Evolutionary conservation across 2,113 vertebrate species (phyloP).

Genomic region (Chrysochloris asiatica): DNA sequence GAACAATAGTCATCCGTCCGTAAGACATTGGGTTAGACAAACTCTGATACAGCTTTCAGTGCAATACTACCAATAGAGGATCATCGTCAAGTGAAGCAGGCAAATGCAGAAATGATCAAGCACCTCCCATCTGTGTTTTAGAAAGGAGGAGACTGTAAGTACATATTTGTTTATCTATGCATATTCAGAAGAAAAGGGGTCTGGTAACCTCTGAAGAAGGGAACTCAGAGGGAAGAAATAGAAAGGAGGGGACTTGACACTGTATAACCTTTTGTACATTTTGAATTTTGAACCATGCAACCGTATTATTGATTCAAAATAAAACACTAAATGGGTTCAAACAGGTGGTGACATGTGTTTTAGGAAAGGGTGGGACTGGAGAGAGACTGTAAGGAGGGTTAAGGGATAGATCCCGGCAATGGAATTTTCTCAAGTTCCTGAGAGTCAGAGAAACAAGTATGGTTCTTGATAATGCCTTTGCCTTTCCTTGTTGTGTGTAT

Average conservation of each 20-base stretch:
- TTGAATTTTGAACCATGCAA: conserved; percentile 19
- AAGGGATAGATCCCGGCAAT: background rate
- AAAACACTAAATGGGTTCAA: conserved; percentile 39
- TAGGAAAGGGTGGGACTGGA: background rate
- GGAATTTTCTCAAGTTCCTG: background rate
- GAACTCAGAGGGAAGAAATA: background rate
- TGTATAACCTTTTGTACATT: background rate
- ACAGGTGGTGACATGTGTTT: background rate
- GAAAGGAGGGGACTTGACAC: background rate
- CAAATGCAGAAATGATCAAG: background rate
- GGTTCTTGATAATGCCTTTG: background rate
- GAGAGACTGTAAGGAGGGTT: background rate
- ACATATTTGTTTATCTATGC: background rate
- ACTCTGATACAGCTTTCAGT: background rate
- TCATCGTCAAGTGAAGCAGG: background rate
- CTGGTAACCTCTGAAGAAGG: background rate
- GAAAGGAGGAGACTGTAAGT: background rate
- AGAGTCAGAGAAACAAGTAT: background rate
- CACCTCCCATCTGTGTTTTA: background rate
- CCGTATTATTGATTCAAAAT: conserved; percentile 28
- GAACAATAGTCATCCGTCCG: background rate
- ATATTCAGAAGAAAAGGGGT: background rate
- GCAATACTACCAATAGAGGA: background rate
- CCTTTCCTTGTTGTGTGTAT: background rate
- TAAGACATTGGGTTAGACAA: background rate